Evolutionary conservation across 2,797 vertebrate genomes (phyloP).

Genomic region (Sebastes dallii): DNA sequence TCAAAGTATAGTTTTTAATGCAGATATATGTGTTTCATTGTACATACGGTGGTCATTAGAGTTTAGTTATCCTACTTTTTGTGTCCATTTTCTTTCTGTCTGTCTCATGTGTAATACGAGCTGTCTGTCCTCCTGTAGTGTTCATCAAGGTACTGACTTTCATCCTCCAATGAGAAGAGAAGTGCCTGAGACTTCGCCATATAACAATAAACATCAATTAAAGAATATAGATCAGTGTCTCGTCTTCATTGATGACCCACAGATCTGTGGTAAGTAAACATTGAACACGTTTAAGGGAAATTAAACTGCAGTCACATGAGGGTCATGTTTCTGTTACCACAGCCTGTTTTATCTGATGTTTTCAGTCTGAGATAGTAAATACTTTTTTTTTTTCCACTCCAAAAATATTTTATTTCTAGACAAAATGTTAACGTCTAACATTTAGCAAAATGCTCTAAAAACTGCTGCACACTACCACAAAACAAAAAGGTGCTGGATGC

Average conservation of each 20-base stretch:
- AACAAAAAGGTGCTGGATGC: not conserved
- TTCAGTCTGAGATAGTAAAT: not conserved
- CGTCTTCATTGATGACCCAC: not conserved
- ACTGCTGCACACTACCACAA: not conserved
- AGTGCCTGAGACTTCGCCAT: conserved; percentile 92
- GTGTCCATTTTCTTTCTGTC: conserved; percentile 42
- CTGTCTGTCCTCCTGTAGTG: conserved; percentile 62
- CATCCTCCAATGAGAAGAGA: conserved; percentile 87
- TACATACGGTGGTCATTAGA: conserved; percentile 78
- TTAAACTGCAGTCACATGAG: not conserved
- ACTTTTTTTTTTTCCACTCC: not conserved
- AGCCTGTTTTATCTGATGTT: not conserved
- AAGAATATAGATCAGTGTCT: conserved; percentile 30
- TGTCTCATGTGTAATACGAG: conserved; percentile 63
- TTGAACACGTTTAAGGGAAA: not conserved
- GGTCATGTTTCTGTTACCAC: not conserved
- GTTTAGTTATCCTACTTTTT: conserved; percentile 50
- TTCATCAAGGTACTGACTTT: conserved; percentile 78
- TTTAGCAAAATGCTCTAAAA: not conserved
- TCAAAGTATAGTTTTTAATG: conserved; percentile 88
- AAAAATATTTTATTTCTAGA: not conserved
- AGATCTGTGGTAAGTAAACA: not conserved
- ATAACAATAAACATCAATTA: conserved; percentile 88
- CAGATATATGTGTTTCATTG: conserved; percentile 81
- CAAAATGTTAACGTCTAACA: not conserved